Evolutionary conservation across 2,797 vertebrate genomes (phyloP), one percentile per base, ranked within the genome.

Genomic region (Pangasius macronema): DNA sequence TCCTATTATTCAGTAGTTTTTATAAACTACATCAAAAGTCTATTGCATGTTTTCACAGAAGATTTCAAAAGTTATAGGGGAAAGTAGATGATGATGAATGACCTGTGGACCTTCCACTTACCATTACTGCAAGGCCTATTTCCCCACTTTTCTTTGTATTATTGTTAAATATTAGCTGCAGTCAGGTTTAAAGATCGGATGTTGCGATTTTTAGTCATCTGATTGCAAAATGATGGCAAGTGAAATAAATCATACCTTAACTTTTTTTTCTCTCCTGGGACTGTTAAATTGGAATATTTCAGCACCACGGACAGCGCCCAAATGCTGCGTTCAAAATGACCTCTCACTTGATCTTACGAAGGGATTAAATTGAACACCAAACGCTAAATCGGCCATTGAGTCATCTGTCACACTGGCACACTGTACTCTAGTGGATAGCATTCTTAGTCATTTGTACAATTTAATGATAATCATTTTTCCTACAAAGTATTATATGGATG

Each of bases 231-330:
- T 0, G 22, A 65, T 68, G 46, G 10, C 6, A 20, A 3, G 33
- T 53, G 36, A 55, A n/a, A 82, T 36, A 39, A 65, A 39, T 27
- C 5, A 18, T 80, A 16, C 42, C 24, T 46, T 51, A 39, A 59
- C 13, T 65, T 63, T 82, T 63, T 82, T 39, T 42, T 10, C 18
- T 27, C 5, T 59, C n/a, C 7, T 10, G 9, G 30, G 20, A 67
- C 14, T 42, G 13, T 63, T 61, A 33, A 61, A 0, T 59, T 76
- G 9, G n/a, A 33, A 49, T 85, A 33, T 33, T 84, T 95, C 95
- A 96, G 95, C 90, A 95, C 95, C 94, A 51, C 87, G 94, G 95
- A 95, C 93, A 95, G 95, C 93, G 90, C 65, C 81, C 39, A 33
- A 82, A 83, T 33, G 10, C 20, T 33, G 94, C 93, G 89, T 70